phyloP scores from a whole-genome alignment of 2,888 invertebrate species.

The Cyclophora albipunctata region DNA sequence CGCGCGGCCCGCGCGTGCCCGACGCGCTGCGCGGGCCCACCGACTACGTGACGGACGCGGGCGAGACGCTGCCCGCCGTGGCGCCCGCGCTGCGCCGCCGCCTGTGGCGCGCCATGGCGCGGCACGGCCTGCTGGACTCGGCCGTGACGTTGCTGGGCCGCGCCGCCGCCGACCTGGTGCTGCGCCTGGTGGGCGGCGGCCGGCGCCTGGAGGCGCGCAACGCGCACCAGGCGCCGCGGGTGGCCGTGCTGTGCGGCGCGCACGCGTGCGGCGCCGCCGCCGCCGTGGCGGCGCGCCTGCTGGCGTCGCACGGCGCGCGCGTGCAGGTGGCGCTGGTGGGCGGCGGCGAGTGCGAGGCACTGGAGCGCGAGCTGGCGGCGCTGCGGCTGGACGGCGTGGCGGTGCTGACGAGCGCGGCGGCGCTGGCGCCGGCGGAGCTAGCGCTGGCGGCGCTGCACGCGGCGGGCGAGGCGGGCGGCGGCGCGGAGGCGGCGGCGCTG shows the following conservation, averaged over 20 bases:
- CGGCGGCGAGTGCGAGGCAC: constrained; percentile 38
- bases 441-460: constrained; percentile 38
- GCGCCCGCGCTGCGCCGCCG: constrained; percentile 78
- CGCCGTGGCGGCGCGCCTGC: constrained; percentile 84
- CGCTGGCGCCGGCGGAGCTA: constrained; percentile 33
- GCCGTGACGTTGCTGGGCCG: constrained; percentile 86
- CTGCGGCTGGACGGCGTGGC: constrained; percentile 65
- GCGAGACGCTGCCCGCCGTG: constrained; percentile 86
- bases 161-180: constrained; percentile 88
- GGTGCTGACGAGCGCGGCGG: constrained; percentile 17
- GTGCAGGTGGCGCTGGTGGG: constrained; percentile 76
- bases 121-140: constrained; percentile 74
- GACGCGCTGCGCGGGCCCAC: constrained; percentile 65
- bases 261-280: constrained; percentile 76
- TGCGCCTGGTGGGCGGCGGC: constrained; percentile 84
- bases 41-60: constrained; percentile 87
- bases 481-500: constrained; percentile 51
- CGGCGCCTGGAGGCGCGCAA: constrained; percentile 89
- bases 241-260: constrained; percentile 83
- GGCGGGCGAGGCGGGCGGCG: constrained; percentile 11
- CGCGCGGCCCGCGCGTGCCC: constrained; percentile 77
- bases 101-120: constrained; percentile 79
- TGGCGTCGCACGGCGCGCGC: constrained; percentile 88
- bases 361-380: constrained; percentile 20
- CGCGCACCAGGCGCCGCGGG: constrained; percentile 90